Base-by-base conservation (phyloP, 2,113 vertebrate species). In the Mirza zaza region DNA sequence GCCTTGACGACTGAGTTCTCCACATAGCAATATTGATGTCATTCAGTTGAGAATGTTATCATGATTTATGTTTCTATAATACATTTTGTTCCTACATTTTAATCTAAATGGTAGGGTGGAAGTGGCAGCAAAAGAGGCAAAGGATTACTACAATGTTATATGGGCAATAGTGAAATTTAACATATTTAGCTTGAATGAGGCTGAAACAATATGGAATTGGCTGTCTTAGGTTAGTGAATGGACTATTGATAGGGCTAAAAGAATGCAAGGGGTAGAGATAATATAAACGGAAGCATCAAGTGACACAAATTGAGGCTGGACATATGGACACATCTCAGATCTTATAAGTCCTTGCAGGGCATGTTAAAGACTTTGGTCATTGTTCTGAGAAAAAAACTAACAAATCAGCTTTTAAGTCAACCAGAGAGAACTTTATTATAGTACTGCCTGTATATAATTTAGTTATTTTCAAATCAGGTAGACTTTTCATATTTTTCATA, bases 391-490 rank as follows among this genome's bases (percentile, higher is more conserved):
- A 91, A 8, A 90, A 87, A 21, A 34, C 3, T 80, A 89, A 86
- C 20, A 81, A 18, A 71, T 6, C 32, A 63, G 5, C 20, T 55
- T 73, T 79, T 68, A 79, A 76, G 15, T 71, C 27, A 85, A 29
- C 5, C n/a, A 77, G 36, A 71, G 36, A 85, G 8, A 71, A 71
- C 4, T 29, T 75, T 80, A 86, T 50, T 87, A 75, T 21, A 89
- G 15, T 71, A n/a, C 48, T 81, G 3, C 12, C 34, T 52, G 21
- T 9, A 83, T 13, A 87, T 67, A 70, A 55, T 48, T 1, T 67
- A 55, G 11, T 34, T 18, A 27, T 90, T 92, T 90, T 52, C n/a
- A 95, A 87, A 96, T 97, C 45, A 61, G 20, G 20, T 57, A 21
- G 55, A 57, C 18, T 57, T 84, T 17, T 70, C 52, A 73, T 92